Evolutionary conservation across 2,888 invertebrate species (phyloP), one percentile per base, ranked within the genome.

Genomic region (Hydrotaea diabolus): DNA sequence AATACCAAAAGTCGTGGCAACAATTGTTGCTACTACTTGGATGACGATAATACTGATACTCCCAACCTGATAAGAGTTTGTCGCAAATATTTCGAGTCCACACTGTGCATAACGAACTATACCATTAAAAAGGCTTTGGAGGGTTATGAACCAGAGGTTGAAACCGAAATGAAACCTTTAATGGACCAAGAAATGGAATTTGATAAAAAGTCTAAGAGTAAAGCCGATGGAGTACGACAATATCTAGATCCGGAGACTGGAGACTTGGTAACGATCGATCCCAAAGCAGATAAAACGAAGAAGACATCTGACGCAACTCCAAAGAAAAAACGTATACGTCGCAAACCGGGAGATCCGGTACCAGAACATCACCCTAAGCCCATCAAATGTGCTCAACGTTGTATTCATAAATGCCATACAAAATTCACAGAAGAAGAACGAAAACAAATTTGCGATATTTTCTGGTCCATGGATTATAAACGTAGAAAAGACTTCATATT

Each of bases 391-490:
- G 86, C 82, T 15, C 77, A 86, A 77, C 76, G 80, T 9, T 88
- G 88, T 23, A 82, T 59, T 39, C 86, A 82, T 57, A 87, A 87
- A 46, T 88, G 88, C 39, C 86, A 86, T 21, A 71, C 75, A 8
- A 75, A 87, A 39, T 87, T 87, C 43, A 87, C 79, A 23, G 87
- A 86, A 55, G 85, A 85, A 8, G 87, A 88, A 46, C 85, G 88
- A 8, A 66, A 80, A 46, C 85, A 86, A 80, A 83, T 88, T 39
- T 88, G 87, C 78, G 86, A 86, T 19, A 80, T 79, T 2, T 88
- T 87, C 71, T 88, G 87, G 87, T 85, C 85, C 8, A 80, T 88
- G 77, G 87, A 87, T 53, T 88, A 83, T 39, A 88, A 88, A 21
- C 81, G 87, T 8, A 86, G 87, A 13, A 88, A 87, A 46, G 87